phyloP scores from a whole-genome alignment of 2,888 invertebrate species.

The Lasius platythorax region DNA sequence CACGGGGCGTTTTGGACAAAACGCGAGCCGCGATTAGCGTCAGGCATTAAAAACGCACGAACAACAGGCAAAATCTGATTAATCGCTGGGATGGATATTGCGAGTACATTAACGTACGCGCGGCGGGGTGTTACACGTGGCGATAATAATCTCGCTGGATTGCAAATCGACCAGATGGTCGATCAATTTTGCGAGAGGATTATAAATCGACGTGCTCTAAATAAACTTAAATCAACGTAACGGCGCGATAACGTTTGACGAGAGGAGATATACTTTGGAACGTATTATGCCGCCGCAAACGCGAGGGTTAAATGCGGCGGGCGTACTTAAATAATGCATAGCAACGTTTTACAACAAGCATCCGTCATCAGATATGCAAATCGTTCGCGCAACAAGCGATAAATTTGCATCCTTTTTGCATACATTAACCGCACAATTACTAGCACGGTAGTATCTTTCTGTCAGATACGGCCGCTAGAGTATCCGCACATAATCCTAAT shows the following conservation, averaged over 20 bases:
- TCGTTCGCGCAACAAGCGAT: constrained; percentile 57
- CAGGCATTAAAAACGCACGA: constrained; percentile 66
- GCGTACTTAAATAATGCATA: constrained; percentile 57
- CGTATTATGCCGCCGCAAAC: constrained; percentile 35
- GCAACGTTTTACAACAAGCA: constrained; percentile 55
- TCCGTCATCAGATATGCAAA: constrained; percentile 56
- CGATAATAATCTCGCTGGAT: constrained; percentile 29
- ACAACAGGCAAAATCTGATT: constrained; percentile 59
- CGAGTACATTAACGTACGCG: constrained; percentile 64
- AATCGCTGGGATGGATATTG: constrained; percentile 66
- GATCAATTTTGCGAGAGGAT: constrained; percentile 24
- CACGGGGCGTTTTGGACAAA: constrained; percentile 14
- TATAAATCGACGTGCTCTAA: constrained; percentile 43
- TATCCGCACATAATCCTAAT: constrained; percentile 50
- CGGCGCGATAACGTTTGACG: constrained; percentile 27
- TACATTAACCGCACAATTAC: constrained; percentile 56
- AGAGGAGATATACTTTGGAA: not conserved
- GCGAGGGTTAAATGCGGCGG: constrained; percentile 44
- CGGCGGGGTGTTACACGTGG: constrained; percentile 33
- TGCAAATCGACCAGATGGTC: constrained; percentile 17
- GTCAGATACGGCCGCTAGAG: constrained; percentile 32
- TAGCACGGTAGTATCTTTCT: constrained; percentile 55
- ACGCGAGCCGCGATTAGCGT: constrained; percentile 23
- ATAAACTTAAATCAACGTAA: constrained; percentile 35
- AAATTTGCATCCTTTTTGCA: constrained; percentile 58